phyloP scores from a whole-genome alignment of 2,113 vertebrate genomes.

The Protobothrops flavoviridis region DNA sequence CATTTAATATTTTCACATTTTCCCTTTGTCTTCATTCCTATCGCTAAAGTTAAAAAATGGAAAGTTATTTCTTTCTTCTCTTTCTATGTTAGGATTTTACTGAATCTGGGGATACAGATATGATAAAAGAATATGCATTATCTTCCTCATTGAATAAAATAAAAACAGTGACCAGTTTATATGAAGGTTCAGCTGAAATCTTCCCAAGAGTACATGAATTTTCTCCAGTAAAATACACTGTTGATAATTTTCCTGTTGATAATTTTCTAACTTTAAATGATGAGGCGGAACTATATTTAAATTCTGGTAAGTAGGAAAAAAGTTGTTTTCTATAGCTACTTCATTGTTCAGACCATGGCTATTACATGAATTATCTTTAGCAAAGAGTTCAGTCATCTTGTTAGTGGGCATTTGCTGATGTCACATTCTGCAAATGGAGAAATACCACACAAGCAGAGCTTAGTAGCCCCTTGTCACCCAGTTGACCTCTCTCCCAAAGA shows the following conservation, averaged over 20 bases:
- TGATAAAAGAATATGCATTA: constrained; percentile 50
- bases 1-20: not conserved
- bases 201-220: constrained; percentile 68
- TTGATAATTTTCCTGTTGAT: constrained; percentile 38
- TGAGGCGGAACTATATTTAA: constrained; percentile 50
- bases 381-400: constrained; percentile 65
- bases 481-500: constrained; percentile 74
- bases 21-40: not conserved
- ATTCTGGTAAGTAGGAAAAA: constrained; percentile 59
- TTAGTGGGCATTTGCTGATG: constrained; percentile 69
- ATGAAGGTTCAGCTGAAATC: constrained; percentile 79
- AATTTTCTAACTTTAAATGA: constrained; percentile 51
- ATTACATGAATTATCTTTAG: constrained; percentile 61
- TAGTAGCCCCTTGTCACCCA: constrained; percentile 72
- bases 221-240: constrained; percentile 72
- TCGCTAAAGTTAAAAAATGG: not conserved
- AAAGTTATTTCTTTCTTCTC: not conserved
- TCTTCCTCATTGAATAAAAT: constrained; percentile 34
- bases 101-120: constrained; percentile 61
- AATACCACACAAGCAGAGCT: constrained; percentile 77
- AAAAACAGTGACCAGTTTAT: constrained; percentile 62
- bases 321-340: constrained; percentile 41
- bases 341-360: constrained; percentile 38
- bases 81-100: constrained; percentile 71
- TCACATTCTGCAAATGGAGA: constrained; percentile 68